Conservation (phyloP, 2,113 vertebrate genomes). For the Lepisosteus oculatus region DNA sequence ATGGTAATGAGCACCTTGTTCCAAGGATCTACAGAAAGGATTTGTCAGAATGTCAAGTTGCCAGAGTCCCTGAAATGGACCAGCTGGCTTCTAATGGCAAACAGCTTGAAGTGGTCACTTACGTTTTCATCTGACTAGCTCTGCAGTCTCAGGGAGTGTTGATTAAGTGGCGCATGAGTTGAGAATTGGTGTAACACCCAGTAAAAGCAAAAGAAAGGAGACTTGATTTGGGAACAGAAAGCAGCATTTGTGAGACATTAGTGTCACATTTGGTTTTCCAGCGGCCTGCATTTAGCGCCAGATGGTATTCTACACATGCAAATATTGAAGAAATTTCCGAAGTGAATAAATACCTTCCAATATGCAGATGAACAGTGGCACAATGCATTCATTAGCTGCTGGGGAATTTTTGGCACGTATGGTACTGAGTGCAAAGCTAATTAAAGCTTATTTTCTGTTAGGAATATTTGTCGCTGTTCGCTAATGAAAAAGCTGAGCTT, state of each 20-base stretch:
- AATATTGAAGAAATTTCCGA: no score
- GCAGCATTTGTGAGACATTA: background rate
- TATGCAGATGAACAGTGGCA: no score
- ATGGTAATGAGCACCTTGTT: slow-evolving; percentile 26
- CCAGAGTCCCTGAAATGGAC: slow-evolving; percentile 38
- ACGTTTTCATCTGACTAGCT: slow-evolving; percentile 25
- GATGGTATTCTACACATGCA: no score
- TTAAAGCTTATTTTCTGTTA: no score
- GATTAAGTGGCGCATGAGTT: slow-evolving; percentile 37
- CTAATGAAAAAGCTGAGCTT: no score
- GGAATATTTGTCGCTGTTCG: no score
- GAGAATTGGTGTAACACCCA: slow-evolving; percentile 30
- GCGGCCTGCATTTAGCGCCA: no score
- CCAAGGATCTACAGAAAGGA: slow-evolving; percentile 23
- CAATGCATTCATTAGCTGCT: no score
- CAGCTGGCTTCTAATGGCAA: slow-evolving; percentile 36
- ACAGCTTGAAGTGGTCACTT: slow-evolving; percentile 43
- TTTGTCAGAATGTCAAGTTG: slow-evolving; percentile 38
- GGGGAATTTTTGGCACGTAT: no score
- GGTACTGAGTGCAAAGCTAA: no score
- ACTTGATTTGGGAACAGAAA: slow-evolving; percentile 4
- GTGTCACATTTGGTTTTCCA: no score
- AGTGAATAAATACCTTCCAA: no score
- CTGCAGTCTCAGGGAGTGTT: slow-evolving; percentile 31
- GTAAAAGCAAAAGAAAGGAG: background rate